A percentile compares a stretch with the other conserved stretches of the same genome.
Conservation (phyloP, 2,888 invertebrate species). For the Acanthococcus lagerstroemiae region DNA sequence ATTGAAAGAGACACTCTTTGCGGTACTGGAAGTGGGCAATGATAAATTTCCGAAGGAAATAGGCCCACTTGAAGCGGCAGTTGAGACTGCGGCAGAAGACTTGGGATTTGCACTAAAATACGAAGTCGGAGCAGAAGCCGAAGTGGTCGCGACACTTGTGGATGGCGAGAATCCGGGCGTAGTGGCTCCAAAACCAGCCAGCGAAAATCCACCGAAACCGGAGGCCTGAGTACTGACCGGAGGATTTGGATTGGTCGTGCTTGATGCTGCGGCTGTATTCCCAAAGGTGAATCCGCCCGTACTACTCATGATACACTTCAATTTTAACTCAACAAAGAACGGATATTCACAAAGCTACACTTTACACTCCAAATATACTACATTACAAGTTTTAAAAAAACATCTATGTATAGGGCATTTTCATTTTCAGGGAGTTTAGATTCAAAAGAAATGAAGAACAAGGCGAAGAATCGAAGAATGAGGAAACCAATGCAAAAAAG, state of each 20-base stretch:
- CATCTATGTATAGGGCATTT: too few relatives aligned
- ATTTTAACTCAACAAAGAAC: too few relatives aligned
- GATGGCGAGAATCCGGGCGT: slow-evolving; percentile 5
- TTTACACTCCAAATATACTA: too few relatives aligned
- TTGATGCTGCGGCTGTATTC: not conserved
- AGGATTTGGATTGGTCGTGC: not conserved
- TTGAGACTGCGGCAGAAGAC: not conserved
- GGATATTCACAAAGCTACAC: too few relatives aligned
- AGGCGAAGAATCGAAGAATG: too few relatives aligned
- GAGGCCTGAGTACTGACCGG: not conserved
- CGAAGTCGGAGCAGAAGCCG: not conserved
- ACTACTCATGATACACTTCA: not conserved
- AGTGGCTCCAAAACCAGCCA: not conserved
- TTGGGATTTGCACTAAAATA: slow-evolving; percentile 10
- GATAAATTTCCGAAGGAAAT: not conserved
- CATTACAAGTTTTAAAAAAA: too few relatives aligned
- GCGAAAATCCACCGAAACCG: slow-evolving; percentile 6
- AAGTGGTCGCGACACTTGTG: not conserved
- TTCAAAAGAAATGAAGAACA: too few relatives aligned
- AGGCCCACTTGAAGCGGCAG: not conserved
- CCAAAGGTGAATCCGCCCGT: not conserved
- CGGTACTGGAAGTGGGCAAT: not conserved
- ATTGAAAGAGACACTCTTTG: not conserved
- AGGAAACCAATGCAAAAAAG: too few relatives aligned
- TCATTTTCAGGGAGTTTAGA: too few relatives aligned